These are phyloP conservation scores for Pristionchus entomophagus DNA, from an alignment of 2,888 invertebrate species.

Conservation along the genomic window DNA sequence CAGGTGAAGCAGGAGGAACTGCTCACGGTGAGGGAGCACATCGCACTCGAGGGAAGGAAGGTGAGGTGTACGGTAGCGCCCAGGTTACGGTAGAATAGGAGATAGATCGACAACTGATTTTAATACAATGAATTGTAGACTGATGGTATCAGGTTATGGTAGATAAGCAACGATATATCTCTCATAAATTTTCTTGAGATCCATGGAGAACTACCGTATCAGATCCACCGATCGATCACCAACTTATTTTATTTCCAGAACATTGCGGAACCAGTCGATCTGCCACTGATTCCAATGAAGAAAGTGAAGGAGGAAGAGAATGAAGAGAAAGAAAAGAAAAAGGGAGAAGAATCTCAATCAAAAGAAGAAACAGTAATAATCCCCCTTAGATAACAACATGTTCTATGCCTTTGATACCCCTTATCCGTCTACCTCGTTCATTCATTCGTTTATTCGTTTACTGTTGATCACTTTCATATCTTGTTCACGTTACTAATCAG, in stretches of 20 bases:
- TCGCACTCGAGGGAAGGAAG: conserved; percentile 22
- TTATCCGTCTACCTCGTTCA: neutral
- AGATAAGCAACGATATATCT: too few relatives aligned
- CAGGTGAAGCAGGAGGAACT: conserved; percentile 45
- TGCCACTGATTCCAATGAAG: neutral
- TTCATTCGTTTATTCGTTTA: neutral
- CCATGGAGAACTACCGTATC: too few relatives aligned
- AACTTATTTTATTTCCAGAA: neutral
- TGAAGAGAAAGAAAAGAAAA: too few relatives aligned
- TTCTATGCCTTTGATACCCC: neutral
- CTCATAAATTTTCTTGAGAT: too few relatives aligned
- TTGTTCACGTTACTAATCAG: neutral
- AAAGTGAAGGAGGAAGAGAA: neutral
- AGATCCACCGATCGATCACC: too few relatives aligned
- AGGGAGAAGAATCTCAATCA: neutral
- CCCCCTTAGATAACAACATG: neutral
- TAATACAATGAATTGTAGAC: too few relatives aligned
- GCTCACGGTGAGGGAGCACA: conserved; percentile 34
- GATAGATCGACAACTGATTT: neutral
- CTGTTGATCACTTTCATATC: conserved; percentile 20
- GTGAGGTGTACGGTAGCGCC: neutral
- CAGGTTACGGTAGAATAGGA: too few relatives aligned
- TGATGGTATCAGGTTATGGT: too few relatives aligned
- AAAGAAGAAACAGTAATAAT: neutral
- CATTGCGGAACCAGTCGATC: neutral